A percentile compares a stretch with the other conserved stretches of the same genome.
These are phyloP conservation scores for Siderastrea siderea DNA, from an alignment of 92 coral and sea anemone species.

Conservation along the genomic window DNA sequence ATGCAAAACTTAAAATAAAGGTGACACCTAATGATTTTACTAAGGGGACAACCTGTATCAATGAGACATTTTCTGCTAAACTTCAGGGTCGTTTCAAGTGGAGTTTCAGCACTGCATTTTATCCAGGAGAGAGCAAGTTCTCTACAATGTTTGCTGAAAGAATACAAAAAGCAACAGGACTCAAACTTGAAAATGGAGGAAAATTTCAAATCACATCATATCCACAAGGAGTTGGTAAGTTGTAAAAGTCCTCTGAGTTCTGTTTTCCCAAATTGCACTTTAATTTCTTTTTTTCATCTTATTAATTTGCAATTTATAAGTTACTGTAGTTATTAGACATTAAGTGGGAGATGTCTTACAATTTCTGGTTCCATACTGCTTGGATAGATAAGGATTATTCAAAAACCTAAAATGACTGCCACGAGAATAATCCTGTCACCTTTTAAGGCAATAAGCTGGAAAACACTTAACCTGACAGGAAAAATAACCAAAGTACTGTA, in stretches of 20 bases:
- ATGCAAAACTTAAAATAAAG: slow-evolving; percentile 72
- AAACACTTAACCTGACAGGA: no score
- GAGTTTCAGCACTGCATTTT: slow-evolving; percentile 97
- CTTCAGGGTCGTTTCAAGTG: slow-evolving; percentile 81
- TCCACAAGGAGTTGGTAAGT: slow-evolving; percentile 92
- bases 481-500: no score
- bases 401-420: no score
- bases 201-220: slow-evolving; percentile 97
- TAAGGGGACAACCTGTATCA: slow-evolving; percentile 89
- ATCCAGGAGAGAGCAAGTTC: slow-evolving; percentile 96
- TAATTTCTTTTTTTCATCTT: no score
- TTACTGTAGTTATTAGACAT: no score
- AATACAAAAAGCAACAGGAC: slow-evolving; percentile 87
- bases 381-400: no score
- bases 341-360: no score
- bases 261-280: no score
- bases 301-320: no score
- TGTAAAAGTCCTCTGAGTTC: background rate
- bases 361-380: no score
- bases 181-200: slow-evolving; percentile 90
- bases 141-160: slow-evolving; percentile 83
- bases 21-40: slow-evolving; percentile 86
- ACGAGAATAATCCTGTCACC: no score
- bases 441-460: no score
- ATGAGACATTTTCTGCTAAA: slow-evolving; percentile 85